Conservation (phyloP, 2,113 vertebrate species). For the Scatophagus argus region DNA sequence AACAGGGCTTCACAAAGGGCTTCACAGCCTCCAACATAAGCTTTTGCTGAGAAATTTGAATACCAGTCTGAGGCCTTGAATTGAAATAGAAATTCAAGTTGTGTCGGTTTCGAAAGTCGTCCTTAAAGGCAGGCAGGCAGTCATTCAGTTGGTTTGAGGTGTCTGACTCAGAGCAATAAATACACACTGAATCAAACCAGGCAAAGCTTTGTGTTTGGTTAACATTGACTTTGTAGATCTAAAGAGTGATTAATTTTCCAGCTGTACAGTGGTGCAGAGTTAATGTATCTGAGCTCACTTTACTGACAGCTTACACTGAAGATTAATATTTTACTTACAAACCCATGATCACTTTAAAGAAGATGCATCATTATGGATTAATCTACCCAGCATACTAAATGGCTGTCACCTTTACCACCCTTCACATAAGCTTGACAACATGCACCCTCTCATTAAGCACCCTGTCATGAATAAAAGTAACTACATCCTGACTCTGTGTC, state of each 20-base stretch:
- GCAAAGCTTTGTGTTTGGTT: background rate
- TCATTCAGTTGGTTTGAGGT: background rate
- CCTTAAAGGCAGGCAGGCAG: background rate
- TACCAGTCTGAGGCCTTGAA: background rate
- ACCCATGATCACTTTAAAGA: background rate
- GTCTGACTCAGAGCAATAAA: background rate
- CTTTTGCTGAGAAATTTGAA: background rate
- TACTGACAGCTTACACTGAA: background rate
- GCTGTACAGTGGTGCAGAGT: background rate
- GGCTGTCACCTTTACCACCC: background rate
- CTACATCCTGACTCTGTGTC: background rate
- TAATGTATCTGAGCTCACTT: background rate
- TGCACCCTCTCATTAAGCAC: background rate
- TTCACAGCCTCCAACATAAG: background rate
- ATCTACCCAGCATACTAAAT: background rate
- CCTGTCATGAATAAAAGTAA: background rate
- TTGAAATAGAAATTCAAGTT: background rate
- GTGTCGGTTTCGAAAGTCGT: background rate
- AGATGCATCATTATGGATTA: background rate
- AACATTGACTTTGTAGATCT: background rate
- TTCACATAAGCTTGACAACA: background rate
- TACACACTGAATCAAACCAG: background rate
- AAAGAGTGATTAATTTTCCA: background rate
- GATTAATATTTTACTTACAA: background rate
- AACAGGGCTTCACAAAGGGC: conserved; percentile 8